phyloP scores from a whole-genome alignment of 64 coral and sea anemone species.

The Anthopleura sola region DNA sequence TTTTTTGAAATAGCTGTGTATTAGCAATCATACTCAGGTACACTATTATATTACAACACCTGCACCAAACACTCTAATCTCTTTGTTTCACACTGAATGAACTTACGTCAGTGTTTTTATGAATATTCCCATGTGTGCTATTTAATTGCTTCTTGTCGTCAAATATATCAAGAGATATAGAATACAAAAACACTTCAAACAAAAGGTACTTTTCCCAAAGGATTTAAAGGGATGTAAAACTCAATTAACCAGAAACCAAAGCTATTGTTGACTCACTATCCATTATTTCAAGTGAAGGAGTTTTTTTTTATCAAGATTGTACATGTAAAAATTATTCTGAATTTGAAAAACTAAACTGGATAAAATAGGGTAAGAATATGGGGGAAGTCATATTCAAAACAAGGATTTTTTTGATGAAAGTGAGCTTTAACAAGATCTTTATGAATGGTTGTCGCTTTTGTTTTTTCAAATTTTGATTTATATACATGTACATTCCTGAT shows the following conservation, averaged over 20 bases:
- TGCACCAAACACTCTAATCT: background rate
- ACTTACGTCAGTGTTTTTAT: background rate
- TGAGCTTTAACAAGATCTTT: too few relatives aligned
- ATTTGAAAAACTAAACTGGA: too few relatives aligned
- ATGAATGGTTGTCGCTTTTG: too few relatives aligned
- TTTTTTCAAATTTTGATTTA: too few relatives aligned
- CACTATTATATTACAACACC: background rate
- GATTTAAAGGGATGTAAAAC: background rate
- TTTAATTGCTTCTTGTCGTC: slow-evolving; percentile 7
- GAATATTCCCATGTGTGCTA: background rate
- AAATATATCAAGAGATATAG: background rate
- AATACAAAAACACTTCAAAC: background rate
- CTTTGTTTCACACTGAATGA: background rate
- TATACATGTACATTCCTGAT: too few relatives aligned
- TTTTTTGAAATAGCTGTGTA: too few relatives aligned
- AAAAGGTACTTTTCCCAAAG: background rate
- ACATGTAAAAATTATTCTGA: too few relatives aligned
- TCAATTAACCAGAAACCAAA: too few relatives aligned
- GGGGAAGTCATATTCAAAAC: too few relatives aligned
- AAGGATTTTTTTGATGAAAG: too few relatives aligned
- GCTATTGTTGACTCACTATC: too few relatives aligned
- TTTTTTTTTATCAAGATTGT: background rate
- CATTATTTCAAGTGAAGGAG: background rate
- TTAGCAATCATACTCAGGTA: background rate
- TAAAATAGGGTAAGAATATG: too few relatives aligned